Percentiles rank a stretch among this genome's conserved stretches.
phyloP scores from a whole-genome alignment of 37 sponge, comb jelly and placozoan species.

The Crambe crambe region DNA sequence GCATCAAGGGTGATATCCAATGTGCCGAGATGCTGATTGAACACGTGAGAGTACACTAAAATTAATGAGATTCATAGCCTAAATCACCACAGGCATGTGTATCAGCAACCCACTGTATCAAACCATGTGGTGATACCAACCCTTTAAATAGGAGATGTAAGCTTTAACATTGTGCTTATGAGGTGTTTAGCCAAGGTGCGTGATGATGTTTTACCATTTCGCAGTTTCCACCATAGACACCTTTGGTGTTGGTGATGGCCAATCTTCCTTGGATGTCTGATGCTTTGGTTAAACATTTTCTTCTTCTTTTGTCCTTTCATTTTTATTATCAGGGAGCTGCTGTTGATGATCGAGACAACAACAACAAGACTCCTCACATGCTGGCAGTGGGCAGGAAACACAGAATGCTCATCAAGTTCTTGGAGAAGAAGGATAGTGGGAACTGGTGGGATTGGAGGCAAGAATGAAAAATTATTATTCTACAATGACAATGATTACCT shows the following conservation, averaged over 20 bases:
- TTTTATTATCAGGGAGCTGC: conserved; percentile 38
- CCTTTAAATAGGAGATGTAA: neutral
- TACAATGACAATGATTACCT: neutral
- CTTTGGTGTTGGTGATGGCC: conserved; percentile 62
- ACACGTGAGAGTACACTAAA: too few relatives aligned
- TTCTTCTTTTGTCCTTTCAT: neutral
- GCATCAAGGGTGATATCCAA: conserved; percentile 78
- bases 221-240: conserved; percentile 81
- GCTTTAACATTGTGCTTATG: too few relatives aligned
- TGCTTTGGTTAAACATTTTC: conserved; percentile 18
- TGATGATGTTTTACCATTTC: conserved; percentile 69
- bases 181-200: neutral
- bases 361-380: conserved; percentile 66
- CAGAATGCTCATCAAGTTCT: conserved; percentile 49
- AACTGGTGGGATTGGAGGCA: conserved; percentile 76
- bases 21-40: conserved; percentile 78
- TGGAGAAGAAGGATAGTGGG: conserved; percentile 44
- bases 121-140: neutral
- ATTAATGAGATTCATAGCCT: conserved; percentile 17
- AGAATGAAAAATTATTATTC: neutral
- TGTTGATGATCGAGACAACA: conserved; percentile 51
- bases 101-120: neutral
- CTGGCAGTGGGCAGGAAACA: conserved; percentile 69
- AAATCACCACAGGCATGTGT: conserved; percentile 4
- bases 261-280: conserved; percentile 89